Conservation (phyloP, 2,888 invertebrate genomes). For the Parnassius orleans region DNA sequence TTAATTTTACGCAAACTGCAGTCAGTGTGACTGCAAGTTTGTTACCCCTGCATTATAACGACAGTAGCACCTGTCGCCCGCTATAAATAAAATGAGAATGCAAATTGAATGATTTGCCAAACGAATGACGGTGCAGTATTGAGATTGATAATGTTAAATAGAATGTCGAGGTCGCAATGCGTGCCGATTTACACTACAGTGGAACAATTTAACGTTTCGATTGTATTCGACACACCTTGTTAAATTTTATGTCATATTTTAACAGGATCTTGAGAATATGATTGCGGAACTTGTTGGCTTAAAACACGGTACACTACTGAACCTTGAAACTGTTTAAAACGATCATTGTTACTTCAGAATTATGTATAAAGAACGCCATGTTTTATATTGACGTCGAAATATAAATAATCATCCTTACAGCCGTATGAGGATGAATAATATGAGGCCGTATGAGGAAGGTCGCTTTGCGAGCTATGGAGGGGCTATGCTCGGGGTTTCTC, state of each 20-base stretch:
- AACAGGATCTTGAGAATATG: slow-evolving; percentile 20
- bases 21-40: not conserved
- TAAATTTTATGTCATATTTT: slow-evolving; percentile 24
- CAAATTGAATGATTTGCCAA: slow-evolving; percentile 14
- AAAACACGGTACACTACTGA: slow-evolving; percentile 4
- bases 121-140: slow-evolving; percentile 2
- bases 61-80: slow-evolving; percentile 12
- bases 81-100: slow-evolving; percentile 15
- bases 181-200: slow-evolving; percentile 2
- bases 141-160: slow-evolving; percentile 13
- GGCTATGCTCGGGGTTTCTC: too few species aligned
- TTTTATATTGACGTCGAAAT: too few species aligned
- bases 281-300: slow-evolving; percentile 19
- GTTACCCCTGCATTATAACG: not conserved
- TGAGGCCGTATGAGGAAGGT: too few species aligned
- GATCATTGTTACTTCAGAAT: not conserved
- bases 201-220: not conserved
- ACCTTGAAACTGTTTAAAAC: slow-evolving; percentile 22
- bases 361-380: too few species aligned
- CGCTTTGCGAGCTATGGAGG: too few species aligned
- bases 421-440: too few species aligned
- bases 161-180: slow-evolving; percentile 15
- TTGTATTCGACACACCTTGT: slow-evolving; percentile 12
- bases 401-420: too few species aligned
- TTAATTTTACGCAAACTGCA: too few species aligned